Base-by-base conservation (phyloP, 2,113 vertebrate species). In the Chloebia gouldiae region DNA sequence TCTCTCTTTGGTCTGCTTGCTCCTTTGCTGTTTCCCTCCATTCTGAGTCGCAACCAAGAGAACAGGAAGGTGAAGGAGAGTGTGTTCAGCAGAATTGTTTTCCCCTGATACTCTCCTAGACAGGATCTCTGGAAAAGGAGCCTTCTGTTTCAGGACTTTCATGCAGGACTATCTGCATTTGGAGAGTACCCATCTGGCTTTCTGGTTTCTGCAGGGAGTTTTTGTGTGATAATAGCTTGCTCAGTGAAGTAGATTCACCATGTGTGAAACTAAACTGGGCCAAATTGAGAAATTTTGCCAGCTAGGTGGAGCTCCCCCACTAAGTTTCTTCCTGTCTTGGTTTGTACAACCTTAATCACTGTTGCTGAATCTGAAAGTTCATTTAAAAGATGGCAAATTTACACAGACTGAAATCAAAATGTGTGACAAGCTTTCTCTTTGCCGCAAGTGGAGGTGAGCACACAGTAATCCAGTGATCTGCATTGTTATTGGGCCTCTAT, bases 251-350 rank as follows among this genome's bases (percentile, higher is more conserved):
- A 40, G 39, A 47, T 7, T 81, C 22, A 31, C 23, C 2, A 3
- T 2, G 3, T 21, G 16, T 88, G 39, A 76, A 77, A 80, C 63
- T 95, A 70, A 95, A 91, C 63, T 88, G 96, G 96, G 96, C 95
- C 96, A 96, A 96, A 96, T 59, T 40, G 51, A 50, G 93, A 90
- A 59, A 66, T 83, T 83, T 77, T 95, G 94, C 92, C 92, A 97
- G 96, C 87, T 94, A 95, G 95, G 66, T 96, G 96, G 94, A 95
- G 96, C 93, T 97, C 93, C 95, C 94, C 94, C 35, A 86, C 79
- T 80, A 80, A 91, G 47, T 93, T 95, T 95, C 77, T 91, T 82
- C 59, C 64, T 79, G 42, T 57, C 47, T 70, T 88, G 71, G 15
- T 95, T 94, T 87, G 28, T 65, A 39, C 40, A 72, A 44, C 54